Conservation (phyloP, 2,888 invertebrate species). For the Gonocerus acuteangulatus region DNA sequence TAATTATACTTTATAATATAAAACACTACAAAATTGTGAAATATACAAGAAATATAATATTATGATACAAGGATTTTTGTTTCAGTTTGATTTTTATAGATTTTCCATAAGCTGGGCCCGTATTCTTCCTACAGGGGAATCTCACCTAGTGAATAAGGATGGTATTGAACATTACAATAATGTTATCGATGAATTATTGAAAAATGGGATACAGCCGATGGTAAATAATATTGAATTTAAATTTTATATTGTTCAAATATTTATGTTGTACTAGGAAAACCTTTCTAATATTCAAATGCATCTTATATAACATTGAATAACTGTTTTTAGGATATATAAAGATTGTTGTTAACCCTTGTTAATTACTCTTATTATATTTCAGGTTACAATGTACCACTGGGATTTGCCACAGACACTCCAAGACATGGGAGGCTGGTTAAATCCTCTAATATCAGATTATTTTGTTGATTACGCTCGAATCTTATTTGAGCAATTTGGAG, state of each 20-base stretch:
- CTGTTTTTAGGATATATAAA: not conserved
- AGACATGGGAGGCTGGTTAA: conserved; percentile 56
- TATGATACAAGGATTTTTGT: not conserved
- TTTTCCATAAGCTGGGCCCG: conserved; percentile 72
- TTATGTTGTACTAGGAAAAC: not conserved
- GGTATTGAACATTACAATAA: conserved; percentile 71
- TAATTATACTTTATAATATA: no score
- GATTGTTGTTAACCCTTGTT: not conserved
- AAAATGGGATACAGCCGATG: conserved; percentile 48
- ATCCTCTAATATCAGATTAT: conserved; percentile 49
- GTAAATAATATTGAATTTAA: conserved; percentile 34
- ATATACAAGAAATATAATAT: no score
- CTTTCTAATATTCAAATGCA: no score
- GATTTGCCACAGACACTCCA: conserved; percentile 59
- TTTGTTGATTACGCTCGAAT: conserved; percentile 55
- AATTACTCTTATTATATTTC: not conserved
- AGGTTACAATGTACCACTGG: conserved; percentile 62
- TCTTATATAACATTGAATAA: not conserved
- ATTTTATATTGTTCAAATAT: no score
- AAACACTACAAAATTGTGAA: no score
- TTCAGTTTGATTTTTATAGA: conserved; percentile 51
- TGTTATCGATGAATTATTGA: conserved; percentile 61
- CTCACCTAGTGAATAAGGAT: conserved; percentile 56
- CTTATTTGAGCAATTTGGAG: conserved; percentile 54
- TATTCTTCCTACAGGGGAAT: conserved; percentile 61